Conservation (phyloP, 2,888 invertebrate species). For the Pachliopta kotzebuea region DNA sequence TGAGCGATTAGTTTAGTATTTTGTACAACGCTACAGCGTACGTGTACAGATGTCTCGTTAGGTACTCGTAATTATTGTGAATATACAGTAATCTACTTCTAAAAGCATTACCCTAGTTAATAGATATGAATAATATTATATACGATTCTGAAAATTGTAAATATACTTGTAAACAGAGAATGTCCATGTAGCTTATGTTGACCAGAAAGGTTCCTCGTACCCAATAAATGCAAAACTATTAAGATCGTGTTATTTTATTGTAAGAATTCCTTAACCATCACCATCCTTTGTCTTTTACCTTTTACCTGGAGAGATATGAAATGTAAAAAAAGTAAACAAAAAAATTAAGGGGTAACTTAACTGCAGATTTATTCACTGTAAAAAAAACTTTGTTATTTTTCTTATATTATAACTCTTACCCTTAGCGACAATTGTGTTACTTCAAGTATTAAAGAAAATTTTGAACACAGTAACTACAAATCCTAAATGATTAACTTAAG, state of each 20-base stretch:
- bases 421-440: background rate
- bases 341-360: no score
- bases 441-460: background rate
- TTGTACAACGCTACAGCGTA: constrained; percentile 70
- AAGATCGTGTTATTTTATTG: constrained; percentile 51
- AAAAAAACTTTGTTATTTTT: background rate
- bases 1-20: constrained; percentile 65
- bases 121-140: constrained; percentile 70
- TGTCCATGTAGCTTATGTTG: constrained; percentile 81
- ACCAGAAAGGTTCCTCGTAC: constrained; percentile 80
- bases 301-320: background rate
- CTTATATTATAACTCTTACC: background rate
- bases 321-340: background rate
- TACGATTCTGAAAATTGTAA: constrained; percentile 76
- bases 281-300: constrained; percentile 1
- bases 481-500: background rate
- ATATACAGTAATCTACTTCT: constrained; percentile 73
- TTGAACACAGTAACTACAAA: background rate
- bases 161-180: constrained; percentile 75
- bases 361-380: background rate
- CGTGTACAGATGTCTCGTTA: constrained; percentile 71
- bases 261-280: background rate
- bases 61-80: constrained; percentile 74
- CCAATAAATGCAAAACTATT: constrained; percentile 80
- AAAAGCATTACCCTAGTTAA: constrained; percentile 63